Percentiles rank a stretch among this genome's conserved stretches.
These are phyloP conservation scores for Butorides virescens DNA, from an alignment of 2,113 vertebrate genomes.

Conservation along the genomic window DNA sequence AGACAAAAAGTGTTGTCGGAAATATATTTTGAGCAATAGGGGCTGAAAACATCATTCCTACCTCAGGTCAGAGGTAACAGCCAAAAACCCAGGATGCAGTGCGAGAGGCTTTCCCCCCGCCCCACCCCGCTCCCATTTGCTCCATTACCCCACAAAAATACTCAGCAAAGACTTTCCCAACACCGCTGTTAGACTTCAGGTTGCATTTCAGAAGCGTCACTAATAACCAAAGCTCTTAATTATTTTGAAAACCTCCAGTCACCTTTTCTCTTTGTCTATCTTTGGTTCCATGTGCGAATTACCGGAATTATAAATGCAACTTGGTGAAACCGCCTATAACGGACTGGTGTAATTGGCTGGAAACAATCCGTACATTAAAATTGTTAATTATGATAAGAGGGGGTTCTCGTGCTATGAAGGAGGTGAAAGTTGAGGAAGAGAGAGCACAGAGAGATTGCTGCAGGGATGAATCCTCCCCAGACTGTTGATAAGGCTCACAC, in stretches of 20 bases:
- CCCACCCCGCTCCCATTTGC: background rate
- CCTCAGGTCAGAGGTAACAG: background rate
- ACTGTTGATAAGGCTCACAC: background rate
- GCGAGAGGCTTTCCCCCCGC: background rate
- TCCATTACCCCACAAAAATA: background rate
- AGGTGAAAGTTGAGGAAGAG: background rate
- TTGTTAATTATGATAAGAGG: background rate
- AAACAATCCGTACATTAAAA: background rate
- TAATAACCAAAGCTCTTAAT: background rate
- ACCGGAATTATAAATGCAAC: background rate
- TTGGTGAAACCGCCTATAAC: fast-evolving
- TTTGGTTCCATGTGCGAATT: background rate
- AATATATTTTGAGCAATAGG: background rate
- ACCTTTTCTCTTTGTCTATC: background rate
- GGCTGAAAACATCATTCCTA: background rate
- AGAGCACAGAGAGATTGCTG: background rate
- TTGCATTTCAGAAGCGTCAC: background rate
- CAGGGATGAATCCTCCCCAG: background rate
- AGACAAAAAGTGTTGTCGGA: background rate
- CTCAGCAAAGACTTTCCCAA: background rate
- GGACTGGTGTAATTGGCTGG: background rate
- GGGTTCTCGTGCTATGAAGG: background rate
- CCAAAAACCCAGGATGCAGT: background rate
- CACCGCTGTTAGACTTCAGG: background rate
- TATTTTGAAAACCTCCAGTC: background rate